Evolutionary conservation across 1,140 invertebrate genomes (phyloP).

Genomic region (Dendroctonus valens): DNA sequence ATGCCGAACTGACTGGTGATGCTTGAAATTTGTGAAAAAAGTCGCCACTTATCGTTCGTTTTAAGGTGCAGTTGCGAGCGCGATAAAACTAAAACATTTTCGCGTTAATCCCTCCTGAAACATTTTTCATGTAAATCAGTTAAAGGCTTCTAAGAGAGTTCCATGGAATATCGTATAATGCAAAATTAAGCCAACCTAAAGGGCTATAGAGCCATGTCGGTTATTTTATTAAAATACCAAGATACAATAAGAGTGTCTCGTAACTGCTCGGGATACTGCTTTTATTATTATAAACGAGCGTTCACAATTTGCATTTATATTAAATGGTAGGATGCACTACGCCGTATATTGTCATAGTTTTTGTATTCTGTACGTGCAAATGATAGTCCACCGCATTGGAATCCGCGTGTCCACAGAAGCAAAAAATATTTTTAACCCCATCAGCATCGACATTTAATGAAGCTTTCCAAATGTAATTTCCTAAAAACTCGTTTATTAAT

Average conservation of each 20-base stretch:
- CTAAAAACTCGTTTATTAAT: too few species aligned
- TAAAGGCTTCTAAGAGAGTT: neutral
- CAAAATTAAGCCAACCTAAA: constrained; percentile 16
- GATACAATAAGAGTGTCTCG: constrained; percentile 23
- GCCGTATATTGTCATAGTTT: neutral
- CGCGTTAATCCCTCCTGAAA: too few species aligned
- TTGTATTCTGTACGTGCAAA: neutral
- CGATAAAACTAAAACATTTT: too few species aligned
- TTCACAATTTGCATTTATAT: constrained; percentile 23
- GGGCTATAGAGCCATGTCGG: constrained; percentile 13
- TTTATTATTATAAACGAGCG: constrained; percentile 22
- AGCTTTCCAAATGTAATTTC: too few species aligned
- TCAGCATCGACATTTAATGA: too few species aligned
- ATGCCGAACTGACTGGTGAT: too few species aligned
- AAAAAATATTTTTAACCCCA: too few species aligned
- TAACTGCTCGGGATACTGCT: constrained; percentile 15
- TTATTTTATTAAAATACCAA: constrained; percentile 27
- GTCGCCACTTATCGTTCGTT: too few species aligned
- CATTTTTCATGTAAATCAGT: neutral
- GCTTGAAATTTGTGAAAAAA: too few species aligned
- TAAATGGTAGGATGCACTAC: constrained; percentile 19
- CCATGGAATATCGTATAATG: constrained; percentile 4
- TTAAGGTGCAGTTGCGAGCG: too few species aligned
- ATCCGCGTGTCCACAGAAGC: too few species aligned
- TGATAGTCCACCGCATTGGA: neutral